phyloP scores from a whole-genome alignment of 2,797 vertebrate genomes.

The Anguilla anguilla region DNA sequence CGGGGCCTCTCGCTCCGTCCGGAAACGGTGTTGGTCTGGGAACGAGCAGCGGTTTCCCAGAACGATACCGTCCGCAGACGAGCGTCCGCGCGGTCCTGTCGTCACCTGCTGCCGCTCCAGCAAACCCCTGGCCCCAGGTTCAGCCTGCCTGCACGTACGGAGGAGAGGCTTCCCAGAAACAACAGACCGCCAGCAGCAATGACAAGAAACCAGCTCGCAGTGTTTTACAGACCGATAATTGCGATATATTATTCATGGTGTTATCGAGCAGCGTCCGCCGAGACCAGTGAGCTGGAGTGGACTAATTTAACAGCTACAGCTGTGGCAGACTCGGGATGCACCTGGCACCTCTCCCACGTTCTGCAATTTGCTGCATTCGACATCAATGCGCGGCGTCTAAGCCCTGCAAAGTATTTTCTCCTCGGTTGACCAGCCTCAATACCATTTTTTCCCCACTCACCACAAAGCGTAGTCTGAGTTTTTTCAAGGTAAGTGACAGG shows the following conservation, averaged over 20 bases:
- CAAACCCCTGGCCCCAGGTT: neutral
- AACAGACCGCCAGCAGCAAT: slow-evolving; percentile 1
- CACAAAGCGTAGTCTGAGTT: slow-evolving; percentile 23
- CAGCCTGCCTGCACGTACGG: neutral
- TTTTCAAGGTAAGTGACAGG: slow-evolving; percentile 42
- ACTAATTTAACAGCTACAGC: slow-evolving; percentile 22
- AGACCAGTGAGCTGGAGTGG: neutral
- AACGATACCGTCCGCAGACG: neutral
- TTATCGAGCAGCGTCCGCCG: neutral
- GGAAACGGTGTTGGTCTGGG: neutral
- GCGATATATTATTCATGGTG: slow-evolving; percentile 19
- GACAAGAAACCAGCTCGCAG: slow-evolving; percentile 2
- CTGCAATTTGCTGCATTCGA: neutral
- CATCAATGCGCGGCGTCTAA: slow-evolving; percentile 11
- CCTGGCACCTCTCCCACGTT: neutral
- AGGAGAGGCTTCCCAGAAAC: slow-evolving; percentile 7
- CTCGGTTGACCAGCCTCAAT: slow-evolving; percentile 31
- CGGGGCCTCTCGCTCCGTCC: neutral
- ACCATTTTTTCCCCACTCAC: slow-evolving; percentile 26
- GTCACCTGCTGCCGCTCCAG: neutral
- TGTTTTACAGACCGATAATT: slow-evolving; percentile 26
- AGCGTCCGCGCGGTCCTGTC: neutral
- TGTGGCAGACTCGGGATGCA: neutral
- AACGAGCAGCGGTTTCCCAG: neutral
- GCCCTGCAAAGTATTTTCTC: slow-evolving; percentile 19